Conservation (phyloP, 2,888 invertebrate genomes). For the Andrena fulva region DNA sequence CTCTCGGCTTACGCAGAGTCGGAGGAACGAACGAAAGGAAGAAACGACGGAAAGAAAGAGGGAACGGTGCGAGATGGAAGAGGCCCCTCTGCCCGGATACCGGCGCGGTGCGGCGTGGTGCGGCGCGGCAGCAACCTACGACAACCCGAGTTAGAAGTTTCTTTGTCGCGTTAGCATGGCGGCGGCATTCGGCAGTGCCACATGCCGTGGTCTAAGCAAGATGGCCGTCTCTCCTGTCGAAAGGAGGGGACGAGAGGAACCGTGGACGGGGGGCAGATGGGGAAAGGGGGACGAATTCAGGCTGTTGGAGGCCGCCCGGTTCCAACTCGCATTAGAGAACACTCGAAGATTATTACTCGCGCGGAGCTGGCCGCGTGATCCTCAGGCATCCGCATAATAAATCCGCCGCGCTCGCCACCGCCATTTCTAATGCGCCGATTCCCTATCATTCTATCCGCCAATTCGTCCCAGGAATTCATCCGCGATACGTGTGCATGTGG, state of each 20-base stretch:
- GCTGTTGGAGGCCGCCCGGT: conserved; percentile 82
- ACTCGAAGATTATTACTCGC: conserved; percentile 83
- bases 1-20: conserved; percentile 49
- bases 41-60: conserved; percentile 36
- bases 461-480: not conserved
- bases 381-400: conserved; percentile 82
- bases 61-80: conserved; percentile 38
- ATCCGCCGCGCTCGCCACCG: conserved; percentile 47
- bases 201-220: conserved; percentile 66
- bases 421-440: conserved; percentile 53
- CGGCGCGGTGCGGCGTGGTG: not conserved
- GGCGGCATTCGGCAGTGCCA: conserved; percentile 72
- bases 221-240: conserved; percentile 68
- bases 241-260: conserved; percentile 61
- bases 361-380: conserved; percentile 71
- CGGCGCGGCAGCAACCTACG: conserved; percentile 47
- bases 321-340: conserved; percentile 82
- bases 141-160: conserved; percentile 71
- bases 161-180: conserved; percentile 71
- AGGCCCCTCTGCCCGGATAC: conserved; percentile 54
- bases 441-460: not conserved
- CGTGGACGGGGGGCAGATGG: conserved; percentile 53
- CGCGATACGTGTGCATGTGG: not conserved
- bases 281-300: conserved; percentile 73
- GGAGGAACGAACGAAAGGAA: conserved; percentile 43